Percentiles rank a stretch among this genome's conserved stretches.
Conservation (phyloP, 2,797 vertebrate genomes). For the Monodelphis domestica region DNA sequence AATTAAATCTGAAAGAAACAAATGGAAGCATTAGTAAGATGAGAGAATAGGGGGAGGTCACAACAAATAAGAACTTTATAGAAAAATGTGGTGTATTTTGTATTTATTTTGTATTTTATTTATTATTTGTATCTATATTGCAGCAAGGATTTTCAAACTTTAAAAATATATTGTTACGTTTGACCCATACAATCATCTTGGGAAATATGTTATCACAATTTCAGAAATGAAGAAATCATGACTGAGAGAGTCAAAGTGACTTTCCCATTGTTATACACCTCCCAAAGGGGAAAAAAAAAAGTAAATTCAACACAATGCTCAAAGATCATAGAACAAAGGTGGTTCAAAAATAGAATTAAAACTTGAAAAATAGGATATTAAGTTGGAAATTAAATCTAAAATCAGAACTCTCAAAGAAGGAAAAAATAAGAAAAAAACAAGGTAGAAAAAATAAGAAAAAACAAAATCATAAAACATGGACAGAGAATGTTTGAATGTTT, state of each 20-base stretch:
- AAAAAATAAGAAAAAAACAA: not conserved
- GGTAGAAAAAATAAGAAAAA: too few species aligned
- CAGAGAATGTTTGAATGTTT: not conserved
- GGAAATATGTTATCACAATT: not conserved
- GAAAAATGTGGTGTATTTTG: too few species aligned
- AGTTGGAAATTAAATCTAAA: not conserved
- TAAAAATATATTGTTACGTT: not conserved
- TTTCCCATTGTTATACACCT: not conserved
- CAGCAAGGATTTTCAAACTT: not conserved
- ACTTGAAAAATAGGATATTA: not conserved
- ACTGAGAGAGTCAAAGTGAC: not conserved
- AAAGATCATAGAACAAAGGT: not conserved
- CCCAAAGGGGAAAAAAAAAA: not conserved
- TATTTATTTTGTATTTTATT: too few species aligned
- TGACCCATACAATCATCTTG: not conserved
- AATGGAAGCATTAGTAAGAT: not conserved
- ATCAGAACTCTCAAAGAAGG: not conserved
- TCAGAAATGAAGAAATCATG: not conserved
- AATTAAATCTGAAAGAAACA: not conserved
- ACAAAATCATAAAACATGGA: not conserved
- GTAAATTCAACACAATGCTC: not conserved
- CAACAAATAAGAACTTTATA: not conserved
- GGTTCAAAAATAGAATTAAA: not conserved
- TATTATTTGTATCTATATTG: too few species aligned
- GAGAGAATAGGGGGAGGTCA: not conserved